Evolutionary conservation across 1,140 invertebrate genomes (phyloP), one percentile per base, ranked within the genome.

Genomic region (Belonocnema kinseyi): DNA sequence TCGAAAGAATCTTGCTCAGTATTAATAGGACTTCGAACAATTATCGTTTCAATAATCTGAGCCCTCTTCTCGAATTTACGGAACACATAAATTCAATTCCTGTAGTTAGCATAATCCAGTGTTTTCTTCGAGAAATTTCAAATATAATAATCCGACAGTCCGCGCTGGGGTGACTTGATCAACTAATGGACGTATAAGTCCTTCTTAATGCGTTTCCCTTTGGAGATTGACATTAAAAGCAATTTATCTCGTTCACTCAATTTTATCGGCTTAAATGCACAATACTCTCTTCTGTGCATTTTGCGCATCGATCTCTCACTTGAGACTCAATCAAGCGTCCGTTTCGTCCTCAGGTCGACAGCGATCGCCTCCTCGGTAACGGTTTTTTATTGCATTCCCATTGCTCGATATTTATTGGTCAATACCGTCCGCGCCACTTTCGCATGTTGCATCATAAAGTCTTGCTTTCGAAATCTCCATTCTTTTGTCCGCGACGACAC

Each of bases 371-470:
- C 33, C 58, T 66, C 58, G 58, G 58, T 66, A 66, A 66, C 58
- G 58, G 58, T 26, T 66, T 66, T 66, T 66, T 66, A 66, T 66
- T 66, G 58, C 58, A 66, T 66, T 66, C 58, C 33, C 56, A 26
- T 21, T 58, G 56, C 19, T 58, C 58, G 21, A 66, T 66, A 66
- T 66, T 66, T 66, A 66, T 66, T 66, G 58, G 58, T 66, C 58
- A 26, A 66, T 40, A 16, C 10, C 33, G 33, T 66, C 58, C 58
- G 58, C 19, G 58, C 58, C 58, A 66, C 58, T 66, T 66, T 66
- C 26, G 26, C 33, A 66, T 8, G 21, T 66, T 66, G 58, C 58
- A 33, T 66, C 58, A 66, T 66, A 54, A 54, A 54, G 53, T 17
- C 53, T 54, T 54, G 33, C 58, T 66, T 66, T 66, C 58, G 58